Evolutionary conservation across 2,888 invertebrate species (phyloP), one percentile per base, ranked within the genome.

Genomic region (Synanthedon myopaeformis): DNA sequence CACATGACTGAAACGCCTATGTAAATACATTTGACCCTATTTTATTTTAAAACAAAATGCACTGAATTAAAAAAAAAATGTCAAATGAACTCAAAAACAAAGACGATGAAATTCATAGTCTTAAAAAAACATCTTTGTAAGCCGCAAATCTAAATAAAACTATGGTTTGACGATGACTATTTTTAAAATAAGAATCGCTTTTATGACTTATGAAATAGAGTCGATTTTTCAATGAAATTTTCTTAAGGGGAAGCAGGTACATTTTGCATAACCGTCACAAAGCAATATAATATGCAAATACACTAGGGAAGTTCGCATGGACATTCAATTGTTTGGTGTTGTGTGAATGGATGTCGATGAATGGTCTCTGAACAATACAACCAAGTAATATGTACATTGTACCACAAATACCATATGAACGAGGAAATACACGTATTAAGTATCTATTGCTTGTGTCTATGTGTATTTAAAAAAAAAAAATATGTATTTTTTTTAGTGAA

Each of bases 271-370:
- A 41, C 41, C 51, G 54, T 56, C 55, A 55, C 53, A 53, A 55
- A 55, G 55, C 51, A 54, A 61, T 69, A 72, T 72, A 54, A 61
- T 69, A 72, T 72, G 72, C 67, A 72, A 72, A 72, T 72, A 64
- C 56, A 58, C 60, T 54, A 61, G 65, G 69, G 65, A 69, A 66
- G 59, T 72, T 72, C 70, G 61, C 72, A 72, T 69, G 70, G 66
- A 61, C 65, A 65, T 56, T 61, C 64, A 60, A 72, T 70, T 69
- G 69, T 70, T 69, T 60, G 52, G 54, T 57, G 13, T 52, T 60
- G 65, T 65, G 65, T 63, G 69, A 68, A 69, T 61, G 59, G 61
- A 65, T 59, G 64, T 64, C 69, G 64, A 70, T 70, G 66, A 61
- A 45, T 45, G 45, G 12, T 45, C 45, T 45, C 45, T 2, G 45